These are phyloP conservation scores for Iselma pallidipennis DNA, from an alignment of 2,888 invertebrate species.

Conservation along the genomic window DNA sequence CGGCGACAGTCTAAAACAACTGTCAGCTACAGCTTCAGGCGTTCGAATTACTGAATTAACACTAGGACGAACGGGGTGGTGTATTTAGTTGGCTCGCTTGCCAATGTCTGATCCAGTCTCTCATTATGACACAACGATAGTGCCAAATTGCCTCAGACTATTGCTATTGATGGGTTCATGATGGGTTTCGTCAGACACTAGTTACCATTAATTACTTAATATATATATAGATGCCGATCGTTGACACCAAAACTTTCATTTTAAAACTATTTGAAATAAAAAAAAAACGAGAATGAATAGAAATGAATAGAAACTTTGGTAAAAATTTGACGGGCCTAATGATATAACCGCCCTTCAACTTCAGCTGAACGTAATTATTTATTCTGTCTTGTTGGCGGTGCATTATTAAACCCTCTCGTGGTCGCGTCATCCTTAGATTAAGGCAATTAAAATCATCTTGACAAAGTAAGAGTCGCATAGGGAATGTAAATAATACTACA, in stretches of 20 bases:
- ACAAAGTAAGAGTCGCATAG: conserved; percentile 34
- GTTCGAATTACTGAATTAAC: conserved; percentile 27
- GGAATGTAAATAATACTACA: conserved; percentile 31
- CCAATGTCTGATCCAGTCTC: conserved; percentile 15
- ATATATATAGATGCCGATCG: neutral
- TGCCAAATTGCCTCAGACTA: conserved; percentile 19
- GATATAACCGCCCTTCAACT: neutral
- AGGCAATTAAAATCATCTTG: conserved; percentile 37
- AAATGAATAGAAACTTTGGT: neutral
- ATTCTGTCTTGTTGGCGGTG: conserved; percentile 22
- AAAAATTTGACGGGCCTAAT: too few species aligned
- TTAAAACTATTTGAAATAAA: too few species aligned
- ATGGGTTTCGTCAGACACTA: neutral
- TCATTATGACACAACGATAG: conserved; percentile 11
- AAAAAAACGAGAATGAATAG: too few species aligned
- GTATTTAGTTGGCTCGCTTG: conserved; percentile 16
- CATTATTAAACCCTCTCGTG: conserved; percentile 27
- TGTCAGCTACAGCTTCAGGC: conserved; percentile 27
- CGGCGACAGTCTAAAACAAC: conserved; percentile 26
- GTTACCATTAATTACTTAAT: neutral
- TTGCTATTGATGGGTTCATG: neutral
- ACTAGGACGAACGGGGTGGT: conserved; percentile 8
- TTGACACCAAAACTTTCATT: neutral
- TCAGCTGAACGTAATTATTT: conserved; percentile 28
- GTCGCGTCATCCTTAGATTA: conserved; percentile 34